Base-by-base conservation (phyloP, 1,140 invertebrate genomes). In the Elymnias hypermnestra region DNA sequence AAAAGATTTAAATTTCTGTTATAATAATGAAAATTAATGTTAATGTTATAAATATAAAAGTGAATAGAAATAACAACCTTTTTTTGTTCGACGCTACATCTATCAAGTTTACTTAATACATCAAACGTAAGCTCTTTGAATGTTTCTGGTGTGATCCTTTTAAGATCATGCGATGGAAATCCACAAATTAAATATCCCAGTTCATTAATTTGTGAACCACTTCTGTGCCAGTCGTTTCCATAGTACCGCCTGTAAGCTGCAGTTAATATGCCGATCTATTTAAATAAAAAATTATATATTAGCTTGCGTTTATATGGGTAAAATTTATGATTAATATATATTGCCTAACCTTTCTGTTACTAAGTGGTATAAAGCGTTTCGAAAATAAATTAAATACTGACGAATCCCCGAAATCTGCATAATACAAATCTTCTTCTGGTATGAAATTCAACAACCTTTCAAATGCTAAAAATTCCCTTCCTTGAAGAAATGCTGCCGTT, bases 361-460 rank as follows among this genome's bases (percentile, higher is more conserved):
- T 57, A 17, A 83, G 55, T 3, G 63, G 48, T n/a, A 71, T 9
- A 37, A 64, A 46, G 40, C 53, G 33, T 40, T 56, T 63, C 4
- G 77, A 53, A 49, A 84, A 84, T 56, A 66, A 78, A 28, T 64
- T 72, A 18, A 68, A 62, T 1, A 84, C 79, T 12, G 70, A 72
- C 33, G 63, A 57, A 41, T 76, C 75, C 13, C 77, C 79, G 52
- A 84, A 79, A 56, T 84, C 79, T 4, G 62, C 57, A 36, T 76
- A 78, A 28, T 79, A 84, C 14, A 84, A 68, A 57, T 84, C 79
- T 56, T 84, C 77, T 56, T 84, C 79, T 3, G 79, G 79, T 13
- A 84, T 45, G 9, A 66, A 49, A 48, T 76, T 71, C 38, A 84
- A 61, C 12, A 84, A 63, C 31, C 40, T 46, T 13, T 62, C 77